These are phyloP conservation scores for Lonchura striata DNA, from an alignment of 2,113 vertebrate species.

Conservation along the genomic window DNA sequence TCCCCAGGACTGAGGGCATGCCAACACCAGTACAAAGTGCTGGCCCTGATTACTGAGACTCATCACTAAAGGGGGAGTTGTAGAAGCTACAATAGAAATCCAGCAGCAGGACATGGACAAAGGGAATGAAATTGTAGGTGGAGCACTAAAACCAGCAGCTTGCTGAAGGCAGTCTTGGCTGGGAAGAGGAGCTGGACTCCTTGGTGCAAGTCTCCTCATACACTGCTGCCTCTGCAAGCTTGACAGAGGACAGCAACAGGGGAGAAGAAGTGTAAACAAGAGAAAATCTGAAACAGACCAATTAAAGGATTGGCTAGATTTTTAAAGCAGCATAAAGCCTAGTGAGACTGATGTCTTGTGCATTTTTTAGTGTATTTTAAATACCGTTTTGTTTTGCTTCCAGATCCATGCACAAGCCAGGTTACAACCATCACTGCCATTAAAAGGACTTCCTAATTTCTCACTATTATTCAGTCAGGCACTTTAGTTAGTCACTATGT, in stretches of 20 bases:
- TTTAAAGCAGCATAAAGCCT: neutral
- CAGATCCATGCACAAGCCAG: neutral
- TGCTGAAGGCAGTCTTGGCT: neutral
- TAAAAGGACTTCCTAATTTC: conserved; percentile 8
- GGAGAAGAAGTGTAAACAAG: neutral
- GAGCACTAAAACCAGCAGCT: neutral
- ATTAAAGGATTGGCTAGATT: neutral
- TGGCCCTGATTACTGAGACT: neutral
- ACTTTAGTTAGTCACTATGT: neutral
- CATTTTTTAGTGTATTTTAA: neutral
- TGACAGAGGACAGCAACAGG: fast-evolving
- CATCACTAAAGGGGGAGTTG: neutral
- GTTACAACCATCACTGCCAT: neutral
- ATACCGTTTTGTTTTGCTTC: neutral
- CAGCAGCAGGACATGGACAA: neutral
- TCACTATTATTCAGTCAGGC: neutral
- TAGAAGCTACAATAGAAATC: neutral
- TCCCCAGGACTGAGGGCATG: neutral
- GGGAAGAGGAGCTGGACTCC: neutral
- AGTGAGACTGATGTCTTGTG: neutral
- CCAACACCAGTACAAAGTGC: neutral
- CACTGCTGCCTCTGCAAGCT: fast-evolving
- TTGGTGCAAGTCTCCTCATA: fast-evolving
- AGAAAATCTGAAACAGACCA: neutral
- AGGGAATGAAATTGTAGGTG: neutral